Base-by-base conservation (phyloP, 2,113 vertebrate species). In the Chloebia gouldiae region DNA sequence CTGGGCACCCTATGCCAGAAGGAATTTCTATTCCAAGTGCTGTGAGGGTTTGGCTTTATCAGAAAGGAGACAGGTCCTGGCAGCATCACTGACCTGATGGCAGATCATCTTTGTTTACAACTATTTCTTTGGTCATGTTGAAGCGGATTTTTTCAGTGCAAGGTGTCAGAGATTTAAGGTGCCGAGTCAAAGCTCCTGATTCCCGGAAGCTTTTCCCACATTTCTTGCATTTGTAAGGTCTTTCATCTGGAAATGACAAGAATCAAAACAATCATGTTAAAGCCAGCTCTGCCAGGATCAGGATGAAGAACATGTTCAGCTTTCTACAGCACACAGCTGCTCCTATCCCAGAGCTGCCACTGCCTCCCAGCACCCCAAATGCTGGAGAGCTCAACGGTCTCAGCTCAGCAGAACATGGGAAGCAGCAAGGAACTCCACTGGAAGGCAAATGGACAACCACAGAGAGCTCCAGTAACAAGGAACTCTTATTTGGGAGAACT, bases 121-220 rank as follows among this genome's bases (percentile, higher is more conserved):
- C 97, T 35, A 98, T 97, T 50, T 99, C 99, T 95, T 99, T 99
- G 95, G 98, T 99, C 97, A 99, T 82, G 81, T 98, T 98, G 94
- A 99, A 99, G 56, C 98, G 98, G 50, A 99, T 99, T 96, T 99
- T 99, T 91, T 99, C 99, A 0, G 99, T 99, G 96, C 99, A 99
- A 0, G 99, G 99, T 4, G 99, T 99, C 81, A 99, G 98, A 40
- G 99, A 98, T 95, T 99, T 99, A 66, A 99, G 98, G 92, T 99
- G 99, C 94, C 99, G 98, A 31, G 99, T 99, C 95, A 99, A 98
- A 7, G 99, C 99, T 4, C 99, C 99, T 0, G 99, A 99, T 94
- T 99, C 99, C 83, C 99, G 98, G 96, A 99, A 99, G 81, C 99
- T 99, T 93, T 99, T 99, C 63, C 99, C 99, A 93, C 99, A 99